A percentile compares a stretch with the other conserved stretches of the same genome.
Evolutionary conservation across 2,113 vertebrate genomes (phyloP).

Genomic region (Trematomus loennbergii): DNA sequence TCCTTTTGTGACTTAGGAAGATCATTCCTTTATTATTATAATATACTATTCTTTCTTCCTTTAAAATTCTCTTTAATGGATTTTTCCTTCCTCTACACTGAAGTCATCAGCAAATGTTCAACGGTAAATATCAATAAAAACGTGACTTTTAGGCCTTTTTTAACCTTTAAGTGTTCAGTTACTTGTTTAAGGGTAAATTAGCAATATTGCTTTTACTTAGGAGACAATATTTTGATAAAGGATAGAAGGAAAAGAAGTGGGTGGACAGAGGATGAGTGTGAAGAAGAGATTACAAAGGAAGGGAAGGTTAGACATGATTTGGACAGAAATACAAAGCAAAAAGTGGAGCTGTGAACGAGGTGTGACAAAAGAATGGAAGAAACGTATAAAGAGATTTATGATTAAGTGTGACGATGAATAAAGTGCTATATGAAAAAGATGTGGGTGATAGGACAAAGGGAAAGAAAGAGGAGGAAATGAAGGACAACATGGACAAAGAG

Average conservation of each 20-base stretch:
- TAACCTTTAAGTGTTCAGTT: background rate
- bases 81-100: too few relatives aligned
- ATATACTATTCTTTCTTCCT: too few relatives aligned
- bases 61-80: too few relatives aligned
- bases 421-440: background rate
- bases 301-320: background rate
- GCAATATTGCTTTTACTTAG: background rate
- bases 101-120: too few relatives aligned
- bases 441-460: background rate
- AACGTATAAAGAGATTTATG: background rate
- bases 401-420: background rate
- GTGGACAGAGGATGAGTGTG: too few relatives aligned
- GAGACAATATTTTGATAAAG: background rate
- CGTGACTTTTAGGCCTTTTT: too few relatives aligned
- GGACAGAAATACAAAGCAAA: background rate
- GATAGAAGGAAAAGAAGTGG: background rate
- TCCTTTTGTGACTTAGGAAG: too few relatives aligned
- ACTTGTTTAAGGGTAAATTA: background rate
- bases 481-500: background rate
- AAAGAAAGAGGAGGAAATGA: background rate
- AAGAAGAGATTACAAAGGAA: background rate
- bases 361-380: background rate
- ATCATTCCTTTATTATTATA: too few relatives aligned
- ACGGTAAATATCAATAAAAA: too few relatives aligned
- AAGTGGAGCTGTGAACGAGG: too few relatives aligned